Base-by-base conservation (phyloP, 2,888 invertebrate genomes). In the Blastobasis lacticolella region DNA sequence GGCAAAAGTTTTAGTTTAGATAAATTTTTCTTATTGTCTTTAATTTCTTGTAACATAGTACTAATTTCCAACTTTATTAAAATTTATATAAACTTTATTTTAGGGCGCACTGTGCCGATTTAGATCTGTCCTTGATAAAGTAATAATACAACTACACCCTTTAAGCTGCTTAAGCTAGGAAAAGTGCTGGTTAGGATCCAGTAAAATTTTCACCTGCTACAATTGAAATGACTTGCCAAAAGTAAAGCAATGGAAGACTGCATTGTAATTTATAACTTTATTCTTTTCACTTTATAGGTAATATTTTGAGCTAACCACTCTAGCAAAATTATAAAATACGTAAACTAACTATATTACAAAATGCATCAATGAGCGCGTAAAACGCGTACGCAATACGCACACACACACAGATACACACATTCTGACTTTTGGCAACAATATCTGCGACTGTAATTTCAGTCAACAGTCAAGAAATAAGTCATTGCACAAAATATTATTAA, bases 261-360 rank as follows among this genome's bases (percentile, higher is more conserved):
- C 46, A 49, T 43, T 51, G 55, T 53, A 52, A 54, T 46, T 54
- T 51, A 46, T 40, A 50, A 43, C 43, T 53, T 43, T 51, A 23
- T 53, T 63, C 60, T 54, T 60, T 69, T 66, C 64, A 65, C 65
- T 67, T 63, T 65, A 64, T 64, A 64, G 62, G 63, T 63, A 64
- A 68, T 68, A 64, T 62, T 67, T 67, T 71, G 65, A 71, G 59
- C 59, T 64, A 59, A 60, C 65, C 67, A 73, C 69, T 78, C 70
- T 73, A 74, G 71, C 71, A 73, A 77, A 72, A 66, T 73, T 68
- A 75, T 73, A 74, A 74, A 67, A 71, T 74, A 71, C 64, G 67
- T 71, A 77, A 75, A 69, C 74, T 84, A 83, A 80, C 78, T 82
- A 86, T 79, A 81, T 83, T 84, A 87, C 75, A 78, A 78, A 88